Percentiles rank a stretch among this genome's conserved stretches.
Conservation (phyloP, 2,888 invertebrate species). For the Leptinotarsa tumamoca region DNA sequence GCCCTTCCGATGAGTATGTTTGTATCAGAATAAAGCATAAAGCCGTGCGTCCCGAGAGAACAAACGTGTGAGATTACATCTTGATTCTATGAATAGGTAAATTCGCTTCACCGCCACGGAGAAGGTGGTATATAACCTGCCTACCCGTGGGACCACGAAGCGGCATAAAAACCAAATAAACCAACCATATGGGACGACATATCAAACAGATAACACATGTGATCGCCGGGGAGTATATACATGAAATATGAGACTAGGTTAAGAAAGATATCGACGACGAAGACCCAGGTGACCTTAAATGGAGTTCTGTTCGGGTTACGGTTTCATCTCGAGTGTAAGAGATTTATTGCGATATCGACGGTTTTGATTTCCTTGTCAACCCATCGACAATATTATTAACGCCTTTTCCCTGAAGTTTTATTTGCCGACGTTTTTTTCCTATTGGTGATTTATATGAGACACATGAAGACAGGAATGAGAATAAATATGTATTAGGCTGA, state of each 20-base stretch:
- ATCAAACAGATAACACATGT: conserved; percentile 56
- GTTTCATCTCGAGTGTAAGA: conserved; percentile 45
- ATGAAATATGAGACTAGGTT: conserved; percentile 58
- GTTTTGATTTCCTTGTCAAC: conserved; percentile 45
- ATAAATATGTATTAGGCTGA: too few relatives aligned
- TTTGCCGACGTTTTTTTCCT: neutral
- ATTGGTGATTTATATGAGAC: neutral
- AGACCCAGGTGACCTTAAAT: conserved; percentile 52
- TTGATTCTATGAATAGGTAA: conserved; percentile 64
- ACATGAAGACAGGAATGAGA: neutral
- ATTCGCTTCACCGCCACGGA: conserved; percentile 52
- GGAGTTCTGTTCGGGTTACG: conserved; percentile 42
- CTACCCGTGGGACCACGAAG: conserved; percentile 58
- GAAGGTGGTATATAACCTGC: conserved; percentile 52
- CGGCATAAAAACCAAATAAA: conserved; percentile 63
- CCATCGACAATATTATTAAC: conserved; percentile 8
- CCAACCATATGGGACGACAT: conserved; percentile 61
- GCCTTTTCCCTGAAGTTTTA: neutral
- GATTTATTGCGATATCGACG: conserved; percentile 55
- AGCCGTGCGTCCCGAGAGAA: conserved; percentile 43
- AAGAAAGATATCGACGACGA: conserved; percentile 49
- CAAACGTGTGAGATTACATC: conserved; percentile 54
- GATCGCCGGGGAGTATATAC: conserved; percentile 49
- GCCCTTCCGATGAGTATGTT: conserved; percentile 26
- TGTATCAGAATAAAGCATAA: conserved; percentile 42